Conservation (phyloP, 2,113 vertebrate species). For the Indicator indicator region DNA sequence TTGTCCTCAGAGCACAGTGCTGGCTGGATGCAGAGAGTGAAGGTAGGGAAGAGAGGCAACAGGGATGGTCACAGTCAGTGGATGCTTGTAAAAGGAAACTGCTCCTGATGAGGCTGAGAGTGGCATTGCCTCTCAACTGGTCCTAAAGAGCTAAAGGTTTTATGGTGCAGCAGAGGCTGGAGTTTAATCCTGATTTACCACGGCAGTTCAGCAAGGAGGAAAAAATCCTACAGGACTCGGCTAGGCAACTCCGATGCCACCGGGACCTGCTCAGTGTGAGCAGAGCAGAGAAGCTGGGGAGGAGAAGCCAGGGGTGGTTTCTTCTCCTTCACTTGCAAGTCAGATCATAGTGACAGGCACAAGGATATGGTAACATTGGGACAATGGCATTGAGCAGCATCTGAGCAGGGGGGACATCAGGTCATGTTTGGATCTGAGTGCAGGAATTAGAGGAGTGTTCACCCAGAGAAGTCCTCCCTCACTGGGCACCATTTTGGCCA, state of each 20-base stretch:
- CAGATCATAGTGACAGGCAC: background rate
- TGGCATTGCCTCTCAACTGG: background rate
- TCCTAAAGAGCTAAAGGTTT: conserved; percentile 50
- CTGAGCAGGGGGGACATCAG: fast-evolving
- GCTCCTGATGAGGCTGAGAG: conserved; percentile 21
- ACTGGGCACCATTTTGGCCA: fast-evolving
- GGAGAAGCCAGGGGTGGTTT: background rate
- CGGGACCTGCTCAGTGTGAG: fast-evolving
- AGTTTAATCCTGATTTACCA: conserved; percentile 58
- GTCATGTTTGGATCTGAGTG: fast-evolving
- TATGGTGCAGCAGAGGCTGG: conserved; percentile 30
- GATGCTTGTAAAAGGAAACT: conserved; percentile 13
- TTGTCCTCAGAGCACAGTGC: background rate
- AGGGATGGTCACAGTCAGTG: background rate
- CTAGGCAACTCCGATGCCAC: background rate
- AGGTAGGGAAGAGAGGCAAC: background rate
- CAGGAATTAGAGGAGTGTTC: fast-evolving
- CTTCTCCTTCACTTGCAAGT: background rate
- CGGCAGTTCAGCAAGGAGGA: background rate
- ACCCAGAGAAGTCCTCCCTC: background rate
- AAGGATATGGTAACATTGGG: background rate
- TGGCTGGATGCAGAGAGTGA: background rate
- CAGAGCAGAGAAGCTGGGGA: background rate
- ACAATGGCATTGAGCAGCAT: fast-evolving
- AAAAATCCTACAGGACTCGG: background rate